phyloP scores from a whole-genome alignment of 1,140 invertebrate species.

The Eumeta japonica region DNA sequence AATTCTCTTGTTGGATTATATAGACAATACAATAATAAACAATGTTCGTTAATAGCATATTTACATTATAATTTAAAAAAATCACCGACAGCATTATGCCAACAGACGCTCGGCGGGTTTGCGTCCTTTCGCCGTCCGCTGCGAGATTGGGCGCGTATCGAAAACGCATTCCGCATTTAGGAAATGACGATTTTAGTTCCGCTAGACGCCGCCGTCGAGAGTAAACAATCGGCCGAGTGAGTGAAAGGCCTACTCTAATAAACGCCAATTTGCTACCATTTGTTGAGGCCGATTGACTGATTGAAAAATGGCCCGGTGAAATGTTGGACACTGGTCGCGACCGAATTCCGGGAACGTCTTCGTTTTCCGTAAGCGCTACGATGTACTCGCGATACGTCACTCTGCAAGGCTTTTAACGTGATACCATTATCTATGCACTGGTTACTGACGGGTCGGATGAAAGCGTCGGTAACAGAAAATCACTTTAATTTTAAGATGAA shows the following conservation, averaged over 20 bases:
- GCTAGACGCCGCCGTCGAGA: slow-evolving; percentile 12
- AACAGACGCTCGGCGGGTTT: too few species aligned
- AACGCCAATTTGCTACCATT: slow-evolving; percentile 25
- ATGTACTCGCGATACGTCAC: too few species aligned
- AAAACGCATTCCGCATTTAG: too few species aligned
- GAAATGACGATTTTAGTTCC: not conserved
- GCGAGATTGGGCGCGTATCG: not conserved
- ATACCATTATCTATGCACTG: too few species aligned
- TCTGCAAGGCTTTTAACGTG: too few species aligned
- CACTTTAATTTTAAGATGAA: not conserved
- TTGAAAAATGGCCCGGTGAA: slow-evolving; percentile 10
- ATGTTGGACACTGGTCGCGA: not conserved
- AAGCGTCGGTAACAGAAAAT: not conserved
- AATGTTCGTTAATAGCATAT: too few species aligned
- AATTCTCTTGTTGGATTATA: too few species aligned
- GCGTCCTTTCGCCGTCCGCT: too few species aligned
- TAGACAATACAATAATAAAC: too few species aligned
- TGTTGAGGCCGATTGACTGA: slow-evolving; percentile 18
- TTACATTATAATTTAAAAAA: too few species aligned
- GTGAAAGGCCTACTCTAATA: slow-evolving; percentile 26
- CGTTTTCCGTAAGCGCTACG: not conserved
- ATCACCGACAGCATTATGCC: too few species aligned
- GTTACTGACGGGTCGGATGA: not conserved
- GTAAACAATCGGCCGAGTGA: slow-evolving; percentile 17
- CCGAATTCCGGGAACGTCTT: not conserved